Percentiles rank a stretch among this genome's conserved stretches.
These are phyloP conservation scores for Leucozona laternaria DNA, from an alignment of 2,888 invertebrate genomes.

Conservation along the genomic window DNA sequence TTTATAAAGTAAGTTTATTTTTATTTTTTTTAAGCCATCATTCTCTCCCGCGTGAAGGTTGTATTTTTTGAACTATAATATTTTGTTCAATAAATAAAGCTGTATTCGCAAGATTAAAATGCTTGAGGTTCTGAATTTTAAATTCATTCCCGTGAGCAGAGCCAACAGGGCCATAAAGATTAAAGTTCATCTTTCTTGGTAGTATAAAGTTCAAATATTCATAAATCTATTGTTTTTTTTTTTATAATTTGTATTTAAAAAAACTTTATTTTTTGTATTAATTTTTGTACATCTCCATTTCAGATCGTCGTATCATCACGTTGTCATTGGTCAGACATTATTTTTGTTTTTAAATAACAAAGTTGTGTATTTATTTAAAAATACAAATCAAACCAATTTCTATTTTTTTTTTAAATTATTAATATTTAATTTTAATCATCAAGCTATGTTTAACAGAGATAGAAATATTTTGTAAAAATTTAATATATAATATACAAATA, in stretches of 20 bases:
- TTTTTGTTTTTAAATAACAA: neutral
- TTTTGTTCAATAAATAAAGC: neutral
- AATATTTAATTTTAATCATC: constrained; percentile 1
- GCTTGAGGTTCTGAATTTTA: neutral
- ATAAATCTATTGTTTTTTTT: neutral
- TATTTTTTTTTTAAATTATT: neutral
- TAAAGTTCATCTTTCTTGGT: constrained; percentile 78
- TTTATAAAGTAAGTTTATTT: constrained; percentile 11
- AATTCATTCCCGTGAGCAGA: constrained; percentile 59
- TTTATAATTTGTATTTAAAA: neutral
- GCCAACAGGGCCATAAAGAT: constrained; percentile 79
- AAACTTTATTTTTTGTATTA: no score
- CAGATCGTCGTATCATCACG: neutral
- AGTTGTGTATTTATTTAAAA: neutral
- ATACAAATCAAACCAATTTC: neutral
- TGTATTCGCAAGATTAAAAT: constrained; percentile 43
- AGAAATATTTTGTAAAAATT: neutral
- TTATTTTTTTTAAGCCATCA: no score
- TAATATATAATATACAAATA: neutral
- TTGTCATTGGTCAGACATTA: neutral
- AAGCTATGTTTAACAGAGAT: neutral
- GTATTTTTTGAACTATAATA: constrained; percentile 6
- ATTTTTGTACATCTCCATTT: neutral
- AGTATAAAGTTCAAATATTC: constrained; percentile 75
- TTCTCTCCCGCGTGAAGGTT: neutral